These are phyloP conservation scores for Hymenochirus boettgeri DNA, from an alignment of 2,113 vertebrate species.

Conservation along the genomic window DNA sequence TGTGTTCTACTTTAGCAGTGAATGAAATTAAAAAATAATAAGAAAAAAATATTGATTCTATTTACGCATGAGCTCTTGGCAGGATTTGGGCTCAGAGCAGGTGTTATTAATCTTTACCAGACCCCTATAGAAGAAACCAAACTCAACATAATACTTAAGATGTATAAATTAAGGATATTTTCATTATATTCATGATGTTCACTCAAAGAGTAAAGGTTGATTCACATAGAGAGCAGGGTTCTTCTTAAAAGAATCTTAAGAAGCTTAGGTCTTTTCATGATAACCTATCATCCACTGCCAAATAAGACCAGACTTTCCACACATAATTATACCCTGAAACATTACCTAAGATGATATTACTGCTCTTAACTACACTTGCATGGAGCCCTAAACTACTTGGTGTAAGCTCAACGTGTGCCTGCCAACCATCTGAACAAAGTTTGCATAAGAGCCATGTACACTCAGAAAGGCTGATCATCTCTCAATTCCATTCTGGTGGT, in stretches of 20 bases:
- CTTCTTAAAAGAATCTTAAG: slow-evolving; percentile 48
- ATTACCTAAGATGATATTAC: slow-evolving; percentile 69
- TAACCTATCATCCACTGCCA: slow-evolving; percentile 44
- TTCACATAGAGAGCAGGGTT: slow-evolving; percentile 33
- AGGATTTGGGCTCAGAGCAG: slow-evolving; percentile 72
- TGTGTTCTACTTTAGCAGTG: slow-evolving; percentile 49
- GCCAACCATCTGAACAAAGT: slow-evolving; percentile 64
- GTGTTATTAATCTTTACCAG: slow-evolving; percentile 66
- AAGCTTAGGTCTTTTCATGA: slow-evolving; percentile 66
- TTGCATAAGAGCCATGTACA: slow-evolving; percentile 71
- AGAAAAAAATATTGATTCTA: slow-evolving; percentile 50
- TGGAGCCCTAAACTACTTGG: slow-evolving; percentile 68
- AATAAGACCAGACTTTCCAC: slow-evolving; percentile 44
- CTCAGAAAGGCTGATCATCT: slow-evolving; percentile 66
- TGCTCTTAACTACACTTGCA: slow-evolving; percentile 78
- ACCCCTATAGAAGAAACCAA: slow-evolving; percentile 42
- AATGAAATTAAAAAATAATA: slow-evolving; percentile 49
- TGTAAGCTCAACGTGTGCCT: slow-evolving; percentile 77
- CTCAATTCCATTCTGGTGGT: slow-evolving; percentile 50
- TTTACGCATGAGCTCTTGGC: slow-evolving; percentile 74
- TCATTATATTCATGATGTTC: slow-evolving; percentile 22
- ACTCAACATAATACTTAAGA: slow-evolving; percentile 21
- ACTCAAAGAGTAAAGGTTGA: slow-evolving; percentile 4
- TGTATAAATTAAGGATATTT: slow-evolving; percentile 19
- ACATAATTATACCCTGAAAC: slow-evolving; percentile 56